Evolutionary conservation across 2,888 invertebrate genomes (phyloP), one percentile per base, ranked within the genome.

Genomic region (Acronicta psi): DNA sequence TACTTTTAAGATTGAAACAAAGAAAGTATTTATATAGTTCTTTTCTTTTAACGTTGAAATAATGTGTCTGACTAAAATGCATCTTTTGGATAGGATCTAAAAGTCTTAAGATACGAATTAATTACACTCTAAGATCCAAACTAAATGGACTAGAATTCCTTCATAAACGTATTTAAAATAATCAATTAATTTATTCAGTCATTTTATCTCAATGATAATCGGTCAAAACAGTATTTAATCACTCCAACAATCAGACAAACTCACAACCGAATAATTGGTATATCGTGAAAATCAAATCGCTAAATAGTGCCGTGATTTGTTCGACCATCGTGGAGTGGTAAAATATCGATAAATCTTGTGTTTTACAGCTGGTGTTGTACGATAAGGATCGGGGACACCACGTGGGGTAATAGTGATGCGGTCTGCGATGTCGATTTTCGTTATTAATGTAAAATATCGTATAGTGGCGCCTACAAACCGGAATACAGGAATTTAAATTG

Each of bases 341-440:
- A 93, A 91, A 90, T 91, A 88, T 89, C 93, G 92, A 93, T 94
- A 94, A 93, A 94, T 93, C 91, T 90, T 89, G 82, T 87, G 92
- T 92, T 94, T 93, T 93, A 94, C 94, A 93, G 93, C 92, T 91
- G 92, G 89, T 83, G 86, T 81, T 75, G 78, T 68, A 73, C 80
- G 93, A 93, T 93, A 93, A 90, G 86, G 84, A 93, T 93, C 93
- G 82, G 83, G 77, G 65, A 77, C 89, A 84, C 92, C 93, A 93
- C 92, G 93, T 92, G 93, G 92, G 93, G 93, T 84, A 78, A 59
- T 85, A 88, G 89, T 81, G 88, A 71, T 83, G 89, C 63, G 75
- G 54, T 36, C 55, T 29, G 47, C 54, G 29, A 55, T 60, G 57
- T 70, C 76, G 78, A 75, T 78, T 44, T 47, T 75, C 61, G 58